These are phyloP conservation scores for Agrotis segetum DNA, from an alignment of 2,888 invertebrate species.

Conservation along the genomic window DNA sequence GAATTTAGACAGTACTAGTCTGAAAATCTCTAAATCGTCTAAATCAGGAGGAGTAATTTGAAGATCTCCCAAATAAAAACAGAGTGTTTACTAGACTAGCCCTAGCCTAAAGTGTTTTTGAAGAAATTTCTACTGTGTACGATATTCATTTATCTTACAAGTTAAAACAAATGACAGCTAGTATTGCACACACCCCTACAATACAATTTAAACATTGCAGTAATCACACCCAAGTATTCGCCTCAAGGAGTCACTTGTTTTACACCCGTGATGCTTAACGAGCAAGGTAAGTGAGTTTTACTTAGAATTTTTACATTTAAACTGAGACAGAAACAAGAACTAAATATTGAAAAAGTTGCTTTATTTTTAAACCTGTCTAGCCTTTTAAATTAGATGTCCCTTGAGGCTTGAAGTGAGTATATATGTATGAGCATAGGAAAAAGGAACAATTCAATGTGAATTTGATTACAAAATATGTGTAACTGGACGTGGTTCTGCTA, in stretches of 20 bases:
- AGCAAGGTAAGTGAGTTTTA: constrained; percentile 55
- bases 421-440: background rate
- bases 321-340: constrained; percentile 21
- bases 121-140: too few species aligned
- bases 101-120: too few species aligned
- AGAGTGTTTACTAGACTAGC: too few species aligned
- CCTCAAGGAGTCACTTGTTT: constrained; percentile 77
- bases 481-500: too few species aligned
- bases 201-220: constrained; percentile 69
- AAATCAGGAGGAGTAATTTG: too few species aligned
- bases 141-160: background rate
- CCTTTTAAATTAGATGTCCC: background rate
- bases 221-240: constrained; percentile 71
- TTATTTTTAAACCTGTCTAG: constrained; percentile 22
- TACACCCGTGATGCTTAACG: constrained; percentile 63
- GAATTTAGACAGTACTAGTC: too few species aligned
- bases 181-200: constrained; percentile 67
- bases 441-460: too few species aligned
- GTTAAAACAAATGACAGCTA: background rate
- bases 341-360: constrained; percentile 36
- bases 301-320: constrained; percentile 44
- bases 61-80: too few species aligned
- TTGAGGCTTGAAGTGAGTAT: background rate
- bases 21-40: too few species aligned
- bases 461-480: too few species aligned